Conservation (phyloP, 2,888 invertebrate species). For the Sthenelais limicola region DNA sequence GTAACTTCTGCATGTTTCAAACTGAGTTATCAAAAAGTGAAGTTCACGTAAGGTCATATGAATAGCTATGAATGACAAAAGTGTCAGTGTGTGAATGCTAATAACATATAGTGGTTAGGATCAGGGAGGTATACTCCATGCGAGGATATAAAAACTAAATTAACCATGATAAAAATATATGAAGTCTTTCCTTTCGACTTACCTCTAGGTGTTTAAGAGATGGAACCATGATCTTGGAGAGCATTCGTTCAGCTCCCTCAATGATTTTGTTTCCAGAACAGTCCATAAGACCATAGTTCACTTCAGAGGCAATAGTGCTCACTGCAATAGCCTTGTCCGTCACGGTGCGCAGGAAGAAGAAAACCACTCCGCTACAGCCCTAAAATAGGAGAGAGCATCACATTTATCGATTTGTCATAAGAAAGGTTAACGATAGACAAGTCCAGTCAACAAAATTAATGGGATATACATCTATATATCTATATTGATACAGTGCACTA, state of each 20-base stretch:
- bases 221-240: slow-evolving; percentile 92
- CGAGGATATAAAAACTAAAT: too few species aligned
- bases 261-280: slow-evolving; percentile 81
- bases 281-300: slow-evolving; percentile 70
- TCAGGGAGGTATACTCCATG: too few species aligned
- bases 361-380: slow-evolving; percentile 61
- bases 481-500: too few species aligned
- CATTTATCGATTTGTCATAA: too few species aligned
- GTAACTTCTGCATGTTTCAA: too few species aligned
- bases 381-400: slow-evolving; percentile 12
- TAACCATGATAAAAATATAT: not conserved
- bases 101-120: too few species aligned
- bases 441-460: too few species aligned
- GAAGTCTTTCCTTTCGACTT: slow-evolving; percentile 33
- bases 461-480: not conserved
- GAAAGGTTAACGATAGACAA: too few species aligned
- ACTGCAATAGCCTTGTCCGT: slow-evolving; percentile 66
- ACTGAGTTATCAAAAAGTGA: too few species aligned
- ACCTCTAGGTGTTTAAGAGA: slow-evolving; percentile 75
- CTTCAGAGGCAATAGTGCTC: slow-evolving; percentile 68
- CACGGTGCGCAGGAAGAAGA: slow-evolving; percentile 69
- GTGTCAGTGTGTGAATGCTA: too few species aligned
- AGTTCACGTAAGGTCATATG: too few species aligned
- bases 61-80: too few species aligned
- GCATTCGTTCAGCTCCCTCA: slow-evolving; percentile 88